Base-by-base conservation (phyloP, 2,888 invertebrate genomes). In the Leucophenga maculata region DNA sequence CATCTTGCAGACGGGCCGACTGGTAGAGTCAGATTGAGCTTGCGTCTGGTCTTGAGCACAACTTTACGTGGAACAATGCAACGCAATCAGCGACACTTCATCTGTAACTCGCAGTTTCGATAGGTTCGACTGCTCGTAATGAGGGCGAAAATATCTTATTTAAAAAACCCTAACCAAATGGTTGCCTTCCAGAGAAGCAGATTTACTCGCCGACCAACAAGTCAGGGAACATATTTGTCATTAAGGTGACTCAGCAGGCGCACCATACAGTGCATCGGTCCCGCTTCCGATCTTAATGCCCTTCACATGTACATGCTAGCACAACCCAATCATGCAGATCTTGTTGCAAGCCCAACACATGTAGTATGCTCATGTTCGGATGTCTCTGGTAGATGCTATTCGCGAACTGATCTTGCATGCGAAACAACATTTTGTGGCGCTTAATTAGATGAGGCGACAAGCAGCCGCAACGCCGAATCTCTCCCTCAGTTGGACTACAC, bases 51-150 rank as follows among this genome's bases (percentile, higher is more conserved):
- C 16, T 14, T 50, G 16, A 50, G 50, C 18, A 16, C 16, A 18
- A 50, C 50, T 50, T 65, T 59, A 73, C 74, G 77, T 82, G 77
- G 84, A 85, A 85, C 84, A 85, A 84, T 84, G 82, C 86, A 84
- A 81, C 77, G 78, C 82, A 84, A 84, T 84, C 84, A 84, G 86
- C 86, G 79, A 84, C 86, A 85, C 84, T 84, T 84, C 84, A 85
- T 84, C 84, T 85, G 74, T 52, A 68, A 73, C 46, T 13, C 55
- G 20, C 11, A 22, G 55, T 14, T 14, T 20, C 20, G 20, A 55
- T 22, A n/a, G 11, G 22, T 18, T 20, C 55, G 16, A 22, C 22
- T 39, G 8, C 9, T 50, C 82, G 82, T 81, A 81, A 81, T 84
- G 81, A 81, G 82, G 81, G 76, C 84, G 80, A 81, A 83, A 83